phyloP scores from a whole-genome alignment of 1,140 invertebrate genomes.

The Brachionus plicatilis region DNA sequence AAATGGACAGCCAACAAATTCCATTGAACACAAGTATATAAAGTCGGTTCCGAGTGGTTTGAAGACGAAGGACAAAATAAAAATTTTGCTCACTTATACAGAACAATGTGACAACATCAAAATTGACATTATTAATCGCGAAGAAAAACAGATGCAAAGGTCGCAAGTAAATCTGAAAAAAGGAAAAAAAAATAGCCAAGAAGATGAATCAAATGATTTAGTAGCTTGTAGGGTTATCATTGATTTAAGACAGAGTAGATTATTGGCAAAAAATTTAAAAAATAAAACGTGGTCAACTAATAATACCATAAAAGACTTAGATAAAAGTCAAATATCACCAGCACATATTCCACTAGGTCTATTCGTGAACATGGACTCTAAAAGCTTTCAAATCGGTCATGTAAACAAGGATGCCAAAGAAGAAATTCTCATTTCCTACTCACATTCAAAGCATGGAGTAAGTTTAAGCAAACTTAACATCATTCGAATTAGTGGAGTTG shows the following conservation, averaged over 20 bases:
- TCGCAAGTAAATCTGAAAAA: background rate
- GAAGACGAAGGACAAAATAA: constrained; percentile 41
- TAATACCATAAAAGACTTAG: background rate
- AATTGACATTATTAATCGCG: constrained; percentile 42
- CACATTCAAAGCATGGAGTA: background rate
- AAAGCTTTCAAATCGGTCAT: background rate
- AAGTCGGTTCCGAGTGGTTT: background rate
- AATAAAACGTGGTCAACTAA: background rate
- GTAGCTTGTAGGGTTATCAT: background rate
- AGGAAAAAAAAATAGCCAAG: constrained; percentile 34
- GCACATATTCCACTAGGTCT: background rate
- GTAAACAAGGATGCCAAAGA: background rate
- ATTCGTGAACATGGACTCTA: background rate
- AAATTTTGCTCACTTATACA: background rate
- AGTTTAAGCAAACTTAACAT: background rate
- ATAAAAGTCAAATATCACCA: background rate
- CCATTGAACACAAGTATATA: constrained; percentile 29
- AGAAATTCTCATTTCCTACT: background rate
- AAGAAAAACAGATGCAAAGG: constrained; percentile 43
- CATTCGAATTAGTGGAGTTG: background rate
- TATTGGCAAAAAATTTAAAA: background rate
- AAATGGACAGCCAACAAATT: background rate
- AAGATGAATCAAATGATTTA: constrained; percentile 44
- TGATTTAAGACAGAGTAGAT: background rate
- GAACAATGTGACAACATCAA: constrained; percentile 14